These are phyloP conservation scores for Stegostoma tigrinum DNA, from an alignment of 2,113 vertebrate species.

Conservation along the genomic window DNA sequence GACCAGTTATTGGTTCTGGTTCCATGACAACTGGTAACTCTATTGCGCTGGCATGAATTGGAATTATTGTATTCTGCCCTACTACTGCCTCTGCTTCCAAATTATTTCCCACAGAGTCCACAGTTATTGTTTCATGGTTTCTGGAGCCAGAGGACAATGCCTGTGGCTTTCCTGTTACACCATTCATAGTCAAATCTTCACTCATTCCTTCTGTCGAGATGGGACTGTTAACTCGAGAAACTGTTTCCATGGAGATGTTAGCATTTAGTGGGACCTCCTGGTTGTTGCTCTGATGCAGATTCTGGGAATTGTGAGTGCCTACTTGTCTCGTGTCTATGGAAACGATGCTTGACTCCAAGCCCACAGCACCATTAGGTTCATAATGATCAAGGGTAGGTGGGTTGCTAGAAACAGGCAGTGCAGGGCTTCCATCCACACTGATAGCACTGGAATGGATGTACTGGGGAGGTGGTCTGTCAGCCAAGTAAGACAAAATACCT, in stretches of 20 bases:
- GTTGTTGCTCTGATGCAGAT: slow-evolving; percentile 71
- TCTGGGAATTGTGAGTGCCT: slow-evolving; percentile 65
- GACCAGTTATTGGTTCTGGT: slow-evolving; percentile 69
- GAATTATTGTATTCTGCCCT: slow-evolving; percentile 72
- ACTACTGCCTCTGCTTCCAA: slow-evolving; percentile 71
- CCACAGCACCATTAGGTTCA: slow-evolving; percentile 70
- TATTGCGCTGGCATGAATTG: slow-evolving; percentile 75
- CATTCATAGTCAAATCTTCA: slow-evolving; percentile 80
- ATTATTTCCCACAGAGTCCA: slow-evolving; percentile 59
- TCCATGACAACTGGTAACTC: slow-evolving; percentile 94
- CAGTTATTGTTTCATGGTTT: slow-evolving; percentile 65
- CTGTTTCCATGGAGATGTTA: slow-evolving; percentile 75
- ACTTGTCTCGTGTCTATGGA: slow-evolving; percentile 84
- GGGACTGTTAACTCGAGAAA: slow-evolving; percentile 82
- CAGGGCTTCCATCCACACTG: slow-evolving; percentile 73
- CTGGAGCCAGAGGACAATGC: slow-evolving; percentile 69
- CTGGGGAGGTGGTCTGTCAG: slow-evolving; percentile 92
- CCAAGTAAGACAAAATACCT: slow-evolving; percentile 96
- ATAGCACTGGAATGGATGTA: slow-evolving; percentile 93
- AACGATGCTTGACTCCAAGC: slow-evolving; percentile 81
- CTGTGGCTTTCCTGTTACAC: slow-evolving; percentile 70
- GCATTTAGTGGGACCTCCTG: slow-evolving; percentile 81
- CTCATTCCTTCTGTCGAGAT: slow-evolving; percentile 84
- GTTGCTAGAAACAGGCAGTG: slow-evolving; percentile 73
- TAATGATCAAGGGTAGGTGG: slow-evolving; percentile 82